A percentile compares a stretch with the other conserved stretches of the same genome.
These are phyloP conservation scores for Esox masquinongy DNA, from an alignment of 2,797 vertebrate genomes.

Conservation along the genomic window DNA sequence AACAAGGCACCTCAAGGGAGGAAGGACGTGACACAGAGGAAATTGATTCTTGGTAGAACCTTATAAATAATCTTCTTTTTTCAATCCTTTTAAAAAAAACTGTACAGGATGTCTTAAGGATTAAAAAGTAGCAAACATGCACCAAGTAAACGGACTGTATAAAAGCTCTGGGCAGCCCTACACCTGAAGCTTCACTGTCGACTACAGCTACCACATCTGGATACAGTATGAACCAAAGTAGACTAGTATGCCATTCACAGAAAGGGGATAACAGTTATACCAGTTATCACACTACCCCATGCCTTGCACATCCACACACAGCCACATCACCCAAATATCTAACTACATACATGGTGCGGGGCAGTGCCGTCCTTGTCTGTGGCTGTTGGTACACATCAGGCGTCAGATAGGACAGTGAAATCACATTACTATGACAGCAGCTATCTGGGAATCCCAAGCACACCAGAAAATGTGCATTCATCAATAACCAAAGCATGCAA, in stretches of 20 bases:
- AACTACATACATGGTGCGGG: slow-evolving; percentile 23
- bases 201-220: background rate
- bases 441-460: slow-evolving; percentile 67
- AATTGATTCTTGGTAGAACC: too few species aligned
- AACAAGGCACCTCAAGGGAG: too few species aligned
- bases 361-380: slow-evolving; percentile 37
- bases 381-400: slow-evolving; percentile 57
- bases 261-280: background rate
- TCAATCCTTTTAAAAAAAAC: too few species aligned
- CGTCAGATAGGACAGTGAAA: slow-evolving; percentile 22
- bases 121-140: background rate
- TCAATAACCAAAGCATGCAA: background rate
- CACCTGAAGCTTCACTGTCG: background rate
- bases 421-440: slow-evolving; percentile 48
- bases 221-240: background rate
- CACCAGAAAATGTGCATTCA: slow-evolving; percentile 40
- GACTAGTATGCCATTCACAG: background rate
- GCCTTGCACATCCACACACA: background rate
- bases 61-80: too few species aligned
- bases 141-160: background rate
- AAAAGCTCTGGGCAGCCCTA: background rate
- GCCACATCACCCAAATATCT: background rate
- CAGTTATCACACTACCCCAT: background rate
- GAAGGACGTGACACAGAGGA: too few species aligned
- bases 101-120: background rate